phyloP scores from a whole-genome alignment of 2,797 vertebrate species.

The Pangasius sanitwongsei region DNA sequence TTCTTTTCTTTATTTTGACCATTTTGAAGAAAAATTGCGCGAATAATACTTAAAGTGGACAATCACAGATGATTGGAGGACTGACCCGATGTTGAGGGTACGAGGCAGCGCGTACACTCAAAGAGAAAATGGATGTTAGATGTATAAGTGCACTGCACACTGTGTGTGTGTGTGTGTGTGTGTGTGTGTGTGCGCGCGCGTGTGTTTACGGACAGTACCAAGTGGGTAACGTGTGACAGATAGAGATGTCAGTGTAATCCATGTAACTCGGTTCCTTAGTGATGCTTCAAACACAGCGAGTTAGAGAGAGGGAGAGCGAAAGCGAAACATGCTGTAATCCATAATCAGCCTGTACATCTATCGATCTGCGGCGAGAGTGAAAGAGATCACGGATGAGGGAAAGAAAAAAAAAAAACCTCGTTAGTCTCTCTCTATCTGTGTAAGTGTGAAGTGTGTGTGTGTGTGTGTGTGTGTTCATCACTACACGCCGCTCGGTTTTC shows the following conservation, averaged over 20 bases:
- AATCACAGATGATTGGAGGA: too few species aligned
- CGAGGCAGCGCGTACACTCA: background rate
- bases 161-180: background rate
- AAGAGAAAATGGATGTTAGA: too few species aligned
- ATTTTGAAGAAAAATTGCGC: too few species aligned
- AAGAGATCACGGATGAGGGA: conserved; percentile 6
- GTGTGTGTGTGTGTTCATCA: conserved; percentile 24
- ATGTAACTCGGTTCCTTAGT: conserved; percentile 31
- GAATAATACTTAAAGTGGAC: background rate
- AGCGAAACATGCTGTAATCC: conserved; percentile 64
- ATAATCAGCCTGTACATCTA: conserved; percentile 63
- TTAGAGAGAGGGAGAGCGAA: conserved; percentile 66
- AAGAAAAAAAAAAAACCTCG: background rate
- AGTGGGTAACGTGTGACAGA: conserved; percentile 53
- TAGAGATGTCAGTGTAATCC: conserved; percentile 53
- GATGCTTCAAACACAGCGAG: conserved; percentile 46
- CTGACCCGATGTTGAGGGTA: too few species aligned
- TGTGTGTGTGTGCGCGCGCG: background rate
- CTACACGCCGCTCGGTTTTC: conserved; percentile 53
- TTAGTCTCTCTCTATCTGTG: background rate
- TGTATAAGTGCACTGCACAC: background rate
- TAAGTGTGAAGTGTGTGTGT: conserved; percentile 18
- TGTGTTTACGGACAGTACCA: background rate
- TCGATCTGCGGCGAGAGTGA: conserved; percentile 57
- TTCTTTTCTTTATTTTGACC: too few species aligned